Evolutionary conservation across 2,888 invertebrate species (phyloP).

Genomic region (Epistrophe eligans): DNA sequence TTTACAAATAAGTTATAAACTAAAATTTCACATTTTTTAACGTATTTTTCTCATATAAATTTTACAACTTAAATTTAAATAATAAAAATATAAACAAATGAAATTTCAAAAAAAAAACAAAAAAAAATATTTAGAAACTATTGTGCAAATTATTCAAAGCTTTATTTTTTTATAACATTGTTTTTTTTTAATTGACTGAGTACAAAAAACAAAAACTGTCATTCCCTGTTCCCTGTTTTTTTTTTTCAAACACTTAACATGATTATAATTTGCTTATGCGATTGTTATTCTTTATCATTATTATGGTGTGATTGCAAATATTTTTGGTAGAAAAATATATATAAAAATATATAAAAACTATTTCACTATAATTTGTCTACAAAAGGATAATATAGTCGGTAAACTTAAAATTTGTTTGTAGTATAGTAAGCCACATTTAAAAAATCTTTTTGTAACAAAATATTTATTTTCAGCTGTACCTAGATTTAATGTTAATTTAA

Average conservation of each 20-base stretch:
- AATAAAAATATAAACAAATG: conserved; percentile 34
- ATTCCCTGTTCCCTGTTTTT: not conserved
- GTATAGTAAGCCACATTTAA: not conserved
- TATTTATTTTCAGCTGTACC: not conserved
- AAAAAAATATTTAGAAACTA: conserved; percentile 17
- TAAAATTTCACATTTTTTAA: conserved; percentile 57
- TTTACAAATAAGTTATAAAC: conserved; percentile 72
- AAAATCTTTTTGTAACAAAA: conserved; percentile 15
- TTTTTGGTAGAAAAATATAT: conserved; percentile 65
- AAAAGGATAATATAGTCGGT: not conserved
- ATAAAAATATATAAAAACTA: conserved; percentile 34
- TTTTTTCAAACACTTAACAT: conserved; percentile 1
- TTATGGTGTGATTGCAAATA: conserved; percentile 42
- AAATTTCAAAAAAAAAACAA: not conserved
- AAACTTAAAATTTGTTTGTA: not conserved
- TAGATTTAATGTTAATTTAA: not conserved
- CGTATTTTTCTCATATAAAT: conserved; percentile 21
- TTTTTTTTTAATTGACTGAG: conserved; percentile 47
- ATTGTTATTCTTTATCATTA: not conserved
- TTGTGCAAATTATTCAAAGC: conserved; percentile 45
- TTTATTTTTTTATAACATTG: not conserved
- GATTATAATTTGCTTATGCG: not conserved
- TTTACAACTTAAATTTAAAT: conserved; percentile 52
- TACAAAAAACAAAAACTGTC: conserved; percentile 2
- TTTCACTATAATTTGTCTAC: conserved; percentile 13